These are phyloP conservation scores for Luidia sarsii DNA, from an alignment of 53 echinoderm and acorn worm species.

Conservation along the genomic window DNA sequence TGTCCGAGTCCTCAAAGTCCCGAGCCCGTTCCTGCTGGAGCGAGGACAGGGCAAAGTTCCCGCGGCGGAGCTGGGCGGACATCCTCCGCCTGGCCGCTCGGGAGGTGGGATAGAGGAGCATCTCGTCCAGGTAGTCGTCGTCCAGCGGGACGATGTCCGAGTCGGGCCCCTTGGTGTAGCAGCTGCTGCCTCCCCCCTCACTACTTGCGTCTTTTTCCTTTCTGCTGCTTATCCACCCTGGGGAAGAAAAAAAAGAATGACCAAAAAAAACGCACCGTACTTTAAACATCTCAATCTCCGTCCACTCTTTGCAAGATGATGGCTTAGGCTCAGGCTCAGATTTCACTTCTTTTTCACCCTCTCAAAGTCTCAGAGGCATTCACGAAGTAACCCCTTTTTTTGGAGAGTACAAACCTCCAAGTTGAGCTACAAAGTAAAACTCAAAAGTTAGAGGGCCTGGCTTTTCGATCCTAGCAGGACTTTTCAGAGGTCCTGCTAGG, in stretches of 20 bases:
- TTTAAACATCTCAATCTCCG: neutral
- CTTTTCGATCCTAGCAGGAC: no score
- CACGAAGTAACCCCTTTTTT: no score
- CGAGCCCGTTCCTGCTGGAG: conserved; percentile 9
- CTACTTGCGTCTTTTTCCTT: conserved; percentile 35
- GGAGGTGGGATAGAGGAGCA: conserved; percentile 38
- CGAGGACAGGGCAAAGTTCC: conserved; percentile 39
- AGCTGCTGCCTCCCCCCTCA: neutral
- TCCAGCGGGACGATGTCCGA: conserved; percentile 11
- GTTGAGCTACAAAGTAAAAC: no score
- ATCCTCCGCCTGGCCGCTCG: conserved; percentile 38
- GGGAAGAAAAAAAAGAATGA: neutral
- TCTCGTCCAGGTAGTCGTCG: conserved; percentile 23
- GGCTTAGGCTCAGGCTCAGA: no score
- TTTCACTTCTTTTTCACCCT: no score
- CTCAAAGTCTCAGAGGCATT: no score
- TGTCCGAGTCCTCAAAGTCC: conserved; percentile 32
- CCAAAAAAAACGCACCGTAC: neutral
- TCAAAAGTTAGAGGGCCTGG: no score
- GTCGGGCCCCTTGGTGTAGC: conserved; percentile 46
- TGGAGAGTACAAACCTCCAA: no score
- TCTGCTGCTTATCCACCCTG: conserved; percentile 47
- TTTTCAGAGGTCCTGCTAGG: no score
- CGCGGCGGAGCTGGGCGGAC: conserved; percentile 34
- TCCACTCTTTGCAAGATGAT: neutral